Base-by-base conservation (phyloP, 2,888 invertebrate genomes). In the Rhamphomyia laevipes region DNA sequence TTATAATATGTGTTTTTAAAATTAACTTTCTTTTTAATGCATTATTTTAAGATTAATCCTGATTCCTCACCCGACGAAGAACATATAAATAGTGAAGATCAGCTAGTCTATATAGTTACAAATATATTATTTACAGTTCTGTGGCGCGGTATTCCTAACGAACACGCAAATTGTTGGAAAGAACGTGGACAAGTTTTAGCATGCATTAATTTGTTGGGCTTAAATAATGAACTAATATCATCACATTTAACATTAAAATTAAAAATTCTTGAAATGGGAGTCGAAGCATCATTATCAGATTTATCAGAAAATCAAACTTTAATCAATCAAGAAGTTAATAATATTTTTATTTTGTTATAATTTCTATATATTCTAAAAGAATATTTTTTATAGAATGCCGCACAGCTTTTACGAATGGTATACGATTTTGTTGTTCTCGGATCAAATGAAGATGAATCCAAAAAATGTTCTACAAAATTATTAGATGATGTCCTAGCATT, bases 171-270 rank as follows among this genome's bases (percentile, higher is more conserved):
- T 13, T 73, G 74, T 31, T 80, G 79, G 78, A 76, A 74, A 68
- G 76, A 76, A 57, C 69, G 78, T 35, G 77, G 78, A 10, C 76
- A 78, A 61, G 77, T 80, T 2, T 66, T 79, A 58, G 74, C 77
- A 10, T 77, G 77, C 58, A 73, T 80, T 30, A 77, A 77, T 63
- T 64, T 76, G 37, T 61, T 78, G 37, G 75, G 74, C 9, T 62
- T 77, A 45, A 75, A 75, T 54, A 77, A 78, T 59, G 73, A 74
- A 55, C 61, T 80, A 21, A 71, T 77, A 41, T 68, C 74, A 42
- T 75, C 77, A 2, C 73, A 74, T 59, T 64, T 75, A 30, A 74
- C 76, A 48, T 57, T 80, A 49, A 74, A 77, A 53, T 60, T 78
- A 41, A 68, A 73, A 7, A 69, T 80, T 45, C 60, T 80, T 43